Evolutionary conservation across 1,140 invertebrate species (phyloP).

Genomic region (Sitophilus oryzae): DNA sequence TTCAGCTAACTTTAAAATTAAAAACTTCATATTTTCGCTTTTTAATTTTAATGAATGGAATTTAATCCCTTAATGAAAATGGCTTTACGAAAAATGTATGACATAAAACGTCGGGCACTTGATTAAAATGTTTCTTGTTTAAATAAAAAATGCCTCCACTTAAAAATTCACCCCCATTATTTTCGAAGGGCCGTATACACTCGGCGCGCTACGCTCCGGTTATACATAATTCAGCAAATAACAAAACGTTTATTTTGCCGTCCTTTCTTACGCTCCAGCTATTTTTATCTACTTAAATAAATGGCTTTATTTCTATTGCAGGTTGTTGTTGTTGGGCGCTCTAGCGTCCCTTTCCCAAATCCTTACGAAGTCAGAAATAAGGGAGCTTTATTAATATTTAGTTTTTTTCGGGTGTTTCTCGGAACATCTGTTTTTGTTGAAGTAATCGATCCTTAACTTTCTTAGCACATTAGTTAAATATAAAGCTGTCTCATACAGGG

Average conservation of each 20-base stretch:
- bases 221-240: constrained; percentile 23
- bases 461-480: too few relatives aligned
- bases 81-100: not conserved
- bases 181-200: too few relatives aligned
- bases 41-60: not conserved
- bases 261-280: constrained; percentile 1
- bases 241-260: constrained; percentile 19
- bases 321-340: too few relatives aligned
- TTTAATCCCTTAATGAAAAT: not conserved
- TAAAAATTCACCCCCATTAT: not conserved
- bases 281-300: constrained; percentile 18
- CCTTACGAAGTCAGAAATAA: too few relatives aligned
- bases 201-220: too few relatives aligned
- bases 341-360: too few relatives aligned
- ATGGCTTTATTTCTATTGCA: constrained; percentile 17
- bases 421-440: too few relatives aligned
- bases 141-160: not conserved
- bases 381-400: too few relatives aligned
- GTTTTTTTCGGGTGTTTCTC: too few relatives aligned
- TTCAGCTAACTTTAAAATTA: not conserved
- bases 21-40: not conserved
- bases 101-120: not conserved
- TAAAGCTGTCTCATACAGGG: too few relatives aligned
- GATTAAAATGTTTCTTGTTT: constrained; percentile 1
- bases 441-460: too few relatives aligned